A percentile compares a stretch with the other conserved stretches of the same genome.
These are phyloP conservation scores for Atherinosoma microstoma DNA, from an alignment of 2,797 vertebrate species.

Conservation along the genomic window DNA sequence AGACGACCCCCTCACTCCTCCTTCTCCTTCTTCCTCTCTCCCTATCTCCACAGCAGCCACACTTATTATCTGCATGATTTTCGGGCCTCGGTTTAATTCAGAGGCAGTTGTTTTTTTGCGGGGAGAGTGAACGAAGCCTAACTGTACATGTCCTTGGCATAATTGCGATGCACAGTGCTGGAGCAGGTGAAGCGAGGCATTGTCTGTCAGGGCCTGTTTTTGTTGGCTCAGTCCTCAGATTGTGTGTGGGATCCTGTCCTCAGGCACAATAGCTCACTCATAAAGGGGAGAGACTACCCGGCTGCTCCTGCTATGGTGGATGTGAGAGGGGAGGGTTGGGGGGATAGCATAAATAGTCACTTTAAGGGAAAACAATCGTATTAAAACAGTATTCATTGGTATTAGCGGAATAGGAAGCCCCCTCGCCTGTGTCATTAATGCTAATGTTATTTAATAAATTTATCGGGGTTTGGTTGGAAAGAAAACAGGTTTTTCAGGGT, in stretches of 20 bases:
- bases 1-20: constrained; percentile 55
- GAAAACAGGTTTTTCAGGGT: constrained; percentile 66
- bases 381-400: constrained; percentile 92
- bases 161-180: constrained; percentile 94
- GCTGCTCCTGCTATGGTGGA: constrained; percentile 89
- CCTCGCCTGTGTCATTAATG: constrained; percentile 85
- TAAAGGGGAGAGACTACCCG: constrained; percentile 89
- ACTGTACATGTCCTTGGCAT: constrained; percentile 97
- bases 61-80: constrained; percentile 85
- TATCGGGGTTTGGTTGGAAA: constrained; percentile 67
- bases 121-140: constrained; percentile 95
- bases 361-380: constrained; percentile 95
- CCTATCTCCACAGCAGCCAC: constrained; percentile 75
- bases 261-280: constrained; percentile 96
- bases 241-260: constrained; percentile 98
- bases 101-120: constrained; percentile 87
- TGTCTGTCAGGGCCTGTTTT: constrained; percentile 98
- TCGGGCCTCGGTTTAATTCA: constrained; percentile 85
- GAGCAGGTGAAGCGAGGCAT: constrained; percentile 99
- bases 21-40: constrained; percentile 15
- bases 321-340: constrained; percentile 32
- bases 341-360: constrained; percentile 90
- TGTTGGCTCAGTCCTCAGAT: constrained; percentile 98
- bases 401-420: constrained; percentile 85
- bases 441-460: constrained; percentile 83